Base-by-base conservation (phyloP, 2,888 invertebrate genomes). In the Cristatella mucedo region DNA sequence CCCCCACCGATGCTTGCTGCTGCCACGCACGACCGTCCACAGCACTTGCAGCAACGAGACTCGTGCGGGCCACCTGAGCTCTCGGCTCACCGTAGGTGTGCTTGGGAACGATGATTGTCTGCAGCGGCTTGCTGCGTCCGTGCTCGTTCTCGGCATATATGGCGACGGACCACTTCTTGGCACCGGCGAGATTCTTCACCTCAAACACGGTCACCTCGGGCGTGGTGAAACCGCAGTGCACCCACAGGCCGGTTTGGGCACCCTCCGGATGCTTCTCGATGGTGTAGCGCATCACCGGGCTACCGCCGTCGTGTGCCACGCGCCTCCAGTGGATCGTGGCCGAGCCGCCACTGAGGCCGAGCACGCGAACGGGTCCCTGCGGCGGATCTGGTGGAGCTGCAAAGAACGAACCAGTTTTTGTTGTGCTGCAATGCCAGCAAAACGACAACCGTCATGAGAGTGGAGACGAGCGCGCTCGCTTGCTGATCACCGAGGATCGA, bases 61-160 rank as follows among this genome's bases (percentile, higher is more conserved):
- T n/a, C n/a, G n/a, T n/a, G n/a, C n/a, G n/a, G n/a, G n/a, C n/a
- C n/a, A n/a, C n/a, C n/a, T n/a, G n/a, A n/a, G n/a, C n/a, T n/a
- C n/a, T n/a, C n/a, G n/a, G n/a, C n/a, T n/a, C n/a, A n/a, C n/a
- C n/a, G n/a, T n/a, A n/a, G n/a, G n/a, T n/a, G n/a, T n/a, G n/a
- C n/a, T n/a, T n/a, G n/a, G n/a, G n/a, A n/a, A n/a, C n/a, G n/a
- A n/a, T n/a, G n/a, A n/a, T n/a, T n/a, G n/a, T n/a, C 36, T 36
- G 24, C 7, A 36, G 13, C 26, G 36, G 36, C 4, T 22, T 18
- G 26, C 36, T 36, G 15, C 26, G 22, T n/a, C 36, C 36, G 24
- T 36, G 24, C 22, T 36, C 36, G 18, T 36, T 36, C n/a, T 36
- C 36, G 16, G 36, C 36, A 22, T 36, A 36, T 5, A 36, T 29